Base-by-base conservation (phyloP, 2,797 vertebrate genomes). In the Spinus olivaceus region DNA sequence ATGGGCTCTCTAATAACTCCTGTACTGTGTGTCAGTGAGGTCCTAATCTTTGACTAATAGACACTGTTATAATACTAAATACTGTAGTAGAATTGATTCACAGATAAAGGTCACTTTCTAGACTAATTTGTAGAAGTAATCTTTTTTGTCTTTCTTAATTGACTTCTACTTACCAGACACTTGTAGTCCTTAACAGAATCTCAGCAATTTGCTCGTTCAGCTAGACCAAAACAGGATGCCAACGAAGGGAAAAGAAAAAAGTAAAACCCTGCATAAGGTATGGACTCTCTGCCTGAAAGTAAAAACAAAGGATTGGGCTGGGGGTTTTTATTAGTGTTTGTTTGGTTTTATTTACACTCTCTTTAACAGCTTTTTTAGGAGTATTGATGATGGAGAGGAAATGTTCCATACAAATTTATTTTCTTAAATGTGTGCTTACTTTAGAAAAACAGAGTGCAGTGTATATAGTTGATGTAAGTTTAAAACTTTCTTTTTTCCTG, bases 171-270 rank as follows among this genome's bases (percentile, higher is more conserved):
- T 65, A 14, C 8, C 19, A 90, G 47, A 47, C n/a, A 21, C 28
- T 88, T 92, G 17, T 54, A 92, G 90, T 92, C 97, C 98, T 99
- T 99, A 98, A 99, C 97, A 96, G 67, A 85, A 80, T 66, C 35
- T 53, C 97, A 99, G 99, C 99, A 99, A 95, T 99, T 99, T 97
- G 99, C 99, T 95, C 98, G 99, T 96, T 99, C 99, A 50, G 99
- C 99, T 77, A 98, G 99, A 97, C 99, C 99, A 41, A 99, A 99
- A 94, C 98, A 97, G 79, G 98, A 99, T 57, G 71, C 91, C 54
- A 96, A 92, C 1, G 98, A 99, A 44, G 72, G 97, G 50, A 99
- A 98, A 97, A 98, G 97, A 87, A 96, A 97, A 81, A 90, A 94
- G 70, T 96, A 97, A 90, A 89, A 82, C 65, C 17, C 59, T 46